A percentile compares a stretch with the other conserved stretches of the same genome.
Evolutionary conservation across 2,797 vertebrate genomes (phyloP).

Genomic region (Manis pentadactyla): DNA sequence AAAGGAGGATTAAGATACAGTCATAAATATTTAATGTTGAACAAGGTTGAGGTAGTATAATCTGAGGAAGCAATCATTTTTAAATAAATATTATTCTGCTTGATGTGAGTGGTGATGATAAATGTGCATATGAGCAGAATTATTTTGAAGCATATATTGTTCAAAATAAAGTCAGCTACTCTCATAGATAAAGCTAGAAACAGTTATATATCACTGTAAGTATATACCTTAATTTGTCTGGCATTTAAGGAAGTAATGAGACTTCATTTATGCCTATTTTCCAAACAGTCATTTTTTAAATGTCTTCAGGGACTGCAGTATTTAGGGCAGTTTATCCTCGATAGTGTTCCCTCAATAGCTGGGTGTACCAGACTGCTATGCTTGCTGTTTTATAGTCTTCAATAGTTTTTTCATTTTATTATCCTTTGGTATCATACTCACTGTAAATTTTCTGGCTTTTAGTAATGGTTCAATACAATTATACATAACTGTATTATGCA

Average conservation of each 20-base stretch:
- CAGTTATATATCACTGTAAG: background rate
- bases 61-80: slow-evolving; percentile 39
- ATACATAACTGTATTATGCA: too few species aligned
- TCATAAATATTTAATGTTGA: slow-evolving; percentile 5
- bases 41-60: background rate
- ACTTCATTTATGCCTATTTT: background rate
- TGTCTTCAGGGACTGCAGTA: background rate
- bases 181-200: slow-evolving; percentile 2
- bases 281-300: slow-evolving; percentile 3
- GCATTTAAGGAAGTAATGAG: background rate
- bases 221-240: background rate
- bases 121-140: background rate
- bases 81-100: background rate
- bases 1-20: background rate
- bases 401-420: background rate
- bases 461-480: background rate
- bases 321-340: background rate
- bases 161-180: slow-evolving; percentile 22
- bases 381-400: slow-evolving; percentile 45
- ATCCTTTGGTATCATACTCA: background rate
- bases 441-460: slow-evolving; percentile 48
- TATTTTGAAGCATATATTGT: slow-evolving; percentile 55
- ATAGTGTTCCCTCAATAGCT: background rate
- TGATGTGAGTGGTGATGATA: background rate
- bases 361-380: background rate